phyloP scores from a whole-genome alignment of 2,113 vertebrate genomes.

The Daphoenositta chrysoptera region DNA sequence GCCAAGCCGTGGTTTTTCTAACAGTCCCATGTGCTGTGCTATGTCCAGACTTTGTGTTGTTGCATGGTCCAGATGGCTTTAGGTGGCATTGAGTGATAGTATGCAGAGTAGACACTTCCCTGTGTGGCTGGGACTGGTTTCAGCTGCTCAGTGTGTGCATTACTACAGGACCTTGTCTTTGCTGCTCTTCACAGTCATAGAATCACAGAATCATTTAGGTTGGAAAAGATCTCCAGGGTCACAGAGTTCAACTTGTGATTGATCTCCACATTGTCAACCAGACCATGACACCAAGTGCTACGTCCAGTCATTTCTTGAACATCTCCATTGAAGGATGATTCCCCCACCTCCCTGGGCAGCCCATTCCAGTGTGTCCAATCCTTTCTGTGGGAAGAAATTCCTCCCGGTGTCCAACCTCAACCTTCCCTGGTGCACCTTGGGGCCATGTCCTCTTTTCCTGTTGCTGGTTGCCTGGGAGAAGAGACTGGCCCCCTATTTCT shows the following conservation, averaged over 20 bases:
- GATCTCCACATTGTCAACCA: background rate
- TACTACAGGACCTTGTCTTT: background rate
- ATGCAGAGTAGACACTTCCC: background rate
- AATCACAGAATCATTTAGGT: background rate
- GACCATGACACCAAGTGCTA: too few species aligned
- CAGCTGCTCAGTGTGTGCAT: background rate
- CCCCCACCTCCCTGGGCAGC: too few species aligned
- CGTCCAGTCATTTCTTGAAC: background rate
- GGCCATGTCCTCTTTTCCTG: background rate
- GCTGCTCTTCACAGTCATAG: background rate
- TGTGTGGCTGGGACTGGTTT: background rate
- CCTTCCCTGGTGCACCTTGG: background rate
- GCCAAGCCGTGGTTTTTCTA: background rate
- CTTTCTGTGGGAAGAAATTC: background rate
- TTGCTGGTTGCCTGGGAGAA: rapidly evolving
- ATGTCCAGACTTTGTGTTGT: background rate
- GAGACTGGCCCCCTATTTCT: background rate
- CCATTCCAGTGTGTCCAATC: background rate
- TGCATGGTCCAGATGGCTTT: background rate
- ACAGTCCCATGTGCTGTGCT: background rate
- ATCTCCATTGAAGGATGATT: background rate
- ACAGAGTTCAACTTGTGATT: background rate
- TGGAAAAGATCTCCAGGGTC: background rate
- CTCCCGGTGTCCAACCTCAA: background rate
- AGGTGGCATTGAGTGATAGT: background rate